Base-by-base conservation (phyloP, 2,888 invertebrate genomes). In the Troides aeacus region DNA sequence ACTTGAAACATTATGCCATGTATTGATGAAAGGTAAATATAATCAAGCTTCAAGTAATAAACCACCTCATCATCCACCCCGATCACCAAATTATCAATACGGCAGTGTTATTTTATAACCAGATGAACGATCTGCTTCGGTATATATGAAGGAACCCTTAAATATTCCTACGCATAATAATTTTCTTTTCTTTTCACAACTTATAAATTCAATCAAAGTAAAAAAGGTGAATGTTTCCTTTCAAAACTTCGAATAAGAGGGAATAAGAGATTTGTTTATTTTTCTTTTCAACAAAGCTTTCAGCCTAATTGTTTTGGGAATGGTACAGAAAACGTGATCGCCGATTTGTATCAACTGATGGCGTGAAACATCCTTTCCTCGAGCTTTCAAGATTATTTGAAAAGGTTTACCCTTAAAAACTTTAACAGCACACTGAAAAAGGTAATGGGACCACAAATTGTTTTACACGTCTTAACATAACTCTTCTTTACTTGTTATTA, bases 181-280 rank as follows among this genome's bases (percentile, higher is more conserved):
- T 18, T 50, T 50, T 18, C 57, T 4, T 57, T 57, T 57, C 8
- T 57, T 15, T 18, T 21, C 8, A 21, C 15, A 57, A 6, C 21
- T 57, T 8, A 57, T 57, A 57, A 57, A 57, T 57, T 59, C 58
- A 42, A 64, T 64, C 57, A 65, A 21, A 24, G 58, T 59, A 30
- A 30, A 50, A 59, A 30, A 59, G 59, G 46, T 59, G 62, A 68
- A 58, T 57, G 58, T 50, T 57, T 63, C 24, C 24, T 62, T 58
- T 63, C 42, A 42, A 46, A 63, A 62, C 21, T 68, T 68, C n/a
- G 21, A 21, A 6, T 18, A 2, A 18, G n/a, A 18, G n/a, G 57
- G 10, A 57, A 57, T 57, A 57, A n/a, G 21, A 46, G 58, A 39
- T 58, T 58, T 46, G 23, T 58, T 64, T 64, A 57, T 42, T 58